These are phyloP conservation scores for Tenualosa ilisha DNA, from an alignment of 2,797 vertebrate species.

Conservation along the genomic window DNA sequence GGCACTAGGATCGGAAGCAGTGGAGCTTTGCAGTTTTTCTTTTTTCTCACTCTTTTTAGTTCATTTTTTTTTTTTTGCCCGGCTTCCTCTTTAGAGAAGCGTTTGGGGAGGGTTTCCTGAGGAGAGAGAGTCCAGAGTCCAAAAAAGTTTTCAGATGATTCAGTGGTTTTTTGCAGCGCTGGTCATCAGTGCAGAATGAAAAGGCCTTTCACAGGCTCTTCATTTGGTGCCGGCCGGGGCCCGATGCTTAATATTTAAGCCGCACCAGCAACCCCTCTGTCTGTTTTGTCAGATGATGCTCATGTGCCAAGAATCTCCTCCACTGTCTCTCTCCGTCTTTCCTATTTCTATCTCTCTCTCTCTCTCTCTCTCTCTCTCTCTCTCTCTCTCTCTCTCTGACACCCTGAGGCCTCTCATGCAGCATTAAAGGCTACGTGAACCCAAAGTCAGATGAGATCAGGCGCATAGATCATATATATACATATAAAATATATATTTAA, in stretches of 20 bases:
- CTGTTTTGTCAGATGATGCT: conserved; percentile 6
- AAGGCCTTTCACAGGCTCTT: neutral
- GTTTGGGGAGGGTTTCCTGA: conserved; percentile 3
- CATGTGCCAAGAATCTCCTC: neutral
- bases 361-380: neutral
- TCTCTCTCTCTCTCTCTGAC: conserved; percentile 9
- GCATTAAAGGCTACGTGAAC: conserved; percentile 41
- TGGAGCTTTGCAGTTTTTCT: neutral
- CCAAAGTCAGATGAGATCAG: conserved; percentile 46
- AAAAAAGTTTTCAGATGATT: neutral
- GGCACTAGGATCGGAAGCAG: neutral
- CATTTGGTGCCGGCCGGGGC: neutral
- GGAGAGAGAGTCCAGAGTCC: neutral
- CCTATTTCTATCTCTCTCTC: neutral
- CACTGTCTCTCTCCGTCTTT: neutral
- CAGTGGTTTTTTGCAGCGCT: conserved; percentile 5
- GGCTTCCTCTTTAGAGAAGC: neutral
- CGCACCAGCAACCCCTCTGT: neutral
- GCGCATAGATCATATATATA: conserved; percentile 46
- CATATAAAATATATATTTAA: conserved; percentile 40
- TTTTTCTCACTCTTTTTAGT: neutral
- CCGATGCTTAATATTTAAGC: conserved; percentile 9
- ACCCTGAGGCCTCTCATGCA: conserved; percentile 39
- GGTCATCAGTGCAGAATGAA: conserved; percentile 16
- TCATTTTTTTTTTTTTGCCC: neutral